Conservation (phyloP, 1,140 invertebrate species). For the Leptoteleia sp. region DNA sequence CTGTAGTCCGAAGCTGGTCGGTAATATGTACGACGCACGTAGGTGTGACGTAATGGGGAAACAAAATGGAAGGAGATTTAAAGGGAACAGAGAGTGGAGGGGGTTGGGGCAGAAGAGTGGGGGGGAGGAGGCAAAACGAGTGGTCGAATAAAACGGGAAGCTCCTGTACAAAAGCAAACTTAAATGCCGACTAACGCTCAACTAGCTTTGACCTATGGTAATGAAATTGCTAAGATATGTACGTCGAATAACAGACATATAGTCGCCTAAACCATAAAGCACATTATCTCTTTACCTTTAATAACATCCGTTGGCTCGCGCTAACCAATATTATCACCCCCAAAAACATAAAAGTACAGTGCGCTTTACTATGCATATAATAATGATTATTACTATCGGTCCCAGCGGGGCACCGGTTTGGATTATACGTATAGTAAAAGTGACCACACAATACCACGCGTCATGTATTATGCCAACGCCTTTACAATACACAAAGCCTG, state of each 20-base stretch:
- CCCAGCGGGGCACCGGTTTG: not conserved
- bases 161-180: slow-evolving; percentile 22
- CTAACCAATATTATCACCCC: slow-evolving; percentile 61
- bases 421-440: no score
- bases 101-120: no score
- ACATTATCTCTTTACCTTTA: slow-evolving; percentile 55
- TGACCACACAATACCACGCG: no score
- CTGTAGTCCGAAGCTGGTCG: slow-evolving; percentile 23
- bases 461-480: no score
- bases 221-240: slow-evolving; percentile 55
- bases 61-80: no score
- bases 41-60: no score
- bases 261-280: slow-evolving; percentile 66
- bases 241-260: slow-evolving; percentile 59
- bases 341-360: slow-evolving; percentile 39
- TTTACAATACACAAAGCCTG: no score
- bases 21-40: no score
- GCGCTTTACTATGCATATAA: slow-evolving; percentile 41
- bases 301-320: slow-evolving; percentile 29
- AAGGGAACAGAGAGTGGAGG: no score
- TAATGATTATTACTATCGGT: slow-evolving; percentile 9
- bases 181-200: slow-evolving; percentile 42
- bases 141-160: slow-evolving; percentile 2
- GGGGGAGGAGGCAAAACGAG: no score
- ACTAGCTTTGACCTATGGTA: slow-evolving; percentile 33